These are phyloP conservation scores for Apoderus coryli DNA, from an alignment of 2,888 invertebrate genomes.

Conservation along the genomic window DNA sequence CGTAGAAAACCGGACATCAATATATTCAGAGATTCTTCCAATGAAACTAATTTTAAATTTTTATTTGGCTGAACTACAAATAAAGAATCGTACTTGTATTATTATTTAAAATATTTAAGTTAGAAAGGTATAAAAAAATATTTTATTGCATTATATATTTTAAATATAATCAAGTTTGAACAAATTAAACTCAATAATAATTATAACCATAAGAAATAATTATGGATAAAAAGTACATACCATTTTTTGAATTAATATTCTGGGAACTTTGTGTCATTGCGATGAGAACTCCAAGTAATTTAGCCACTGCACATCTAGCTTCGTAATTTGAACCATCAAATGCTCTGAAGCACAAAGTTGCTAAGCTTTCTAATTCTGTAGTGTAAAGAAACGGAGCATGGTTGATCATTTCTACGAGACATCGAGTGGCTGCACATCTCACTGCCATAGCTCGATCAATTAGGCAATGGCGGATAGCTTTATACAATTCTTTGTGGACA, in stretches of 20 bases:
- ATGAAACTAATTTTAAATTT: constrained; percentile 51
- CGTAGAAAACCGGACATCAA: constrained; percentile 88
- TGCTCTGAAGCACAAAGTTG: constrained; percentile 81
- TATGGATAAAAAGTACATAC: constrained; percentile 21
- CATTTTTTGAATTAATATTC: constrained; percentile 25
- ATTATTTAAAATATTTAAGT: too few relatives aligned
- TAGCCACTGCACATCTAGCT: constrained; percentile 82
- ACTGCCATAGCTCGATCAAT: constrained; percentile 89
- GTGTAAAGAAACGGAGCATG: constrained; percentile 75
- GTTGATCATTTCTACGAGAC: constrained; percentile 77
- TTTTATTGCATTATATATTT: too few relatives aligned
- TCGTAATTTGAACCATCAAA: constrained; percentile 88
- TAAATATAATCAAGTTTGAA: background rate
- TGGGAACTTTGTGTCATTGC: constrained; percentile 72
- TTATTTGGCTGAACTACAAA: constrained; percentile 19
- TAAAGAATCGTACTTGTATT: too few relatives aligned
- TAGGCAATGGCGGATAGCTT: constrained; percentile 74
- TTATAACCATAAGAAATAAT: background rate
- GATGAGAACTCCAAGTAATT: constrained; percentile 74
- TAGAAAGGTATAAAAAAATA: too few relatives aligned
- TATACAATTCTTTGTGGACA: constrained; percentile 79
- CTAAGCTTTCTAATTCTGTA: constrained; percentile 80
- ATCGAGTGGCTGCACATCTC: constrained; percentile 83
- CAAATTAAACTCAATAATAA: constrained; percentile 2
- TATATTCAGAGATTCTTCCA: constrained; percentile 84